Conservation (phyloP, 35 echinoderm and acorn worm species). For the Stichopus chloronotus region DNA sequence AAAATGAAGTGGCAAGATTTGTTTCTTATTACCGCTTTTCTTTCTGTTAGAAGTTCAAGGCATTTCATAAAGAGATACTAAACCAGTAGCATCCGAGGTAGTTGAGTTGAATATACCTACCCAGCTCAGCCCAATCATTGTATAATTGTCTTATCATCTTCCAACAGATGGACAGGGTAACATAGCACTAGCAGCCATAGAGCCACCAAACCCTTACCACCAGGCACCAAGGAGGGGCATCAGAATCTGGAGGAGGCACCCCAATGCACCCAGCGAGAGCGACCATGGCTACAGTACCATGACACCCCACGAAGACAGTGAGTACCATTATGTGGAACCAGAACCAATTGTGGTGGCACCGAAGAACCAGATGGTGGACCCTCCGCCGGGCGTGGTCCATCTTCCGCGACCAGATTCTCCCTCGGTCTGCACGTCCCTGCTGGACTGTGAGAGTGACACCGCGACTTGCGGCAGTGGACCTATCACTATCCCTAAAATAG, state of each 20-base stretch:
- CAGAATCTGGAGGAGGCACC: slow-evolving; percentile 84
- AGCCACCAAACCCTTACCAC: slow-evolving; percentile 93
- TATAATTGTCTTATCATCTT: slow-evolving; percentile 3
- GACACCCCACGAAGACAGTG: slow-evolving; percentile 99
- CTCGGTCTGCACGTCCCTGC: slow-evolving; percentile 18
- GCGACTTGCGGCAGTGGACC: slow-evolving; percentile 63
- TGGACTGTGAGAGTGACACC: slow-evolving; percentile 46
- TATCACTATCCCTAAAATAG: slow-evolving; percentile 72
- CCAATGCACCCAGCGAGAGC: slow-evolving; percentile 88
- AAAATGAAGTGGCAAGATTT: too few relatives aligned
- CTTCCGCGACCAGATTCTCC: slow-evolving; percentile 25
- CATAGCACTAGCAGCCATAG: slow-evolving; percentile 86
- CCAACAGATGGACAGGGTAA: slow-evolving; percentile 86
- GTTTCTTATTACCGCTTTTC: too few relatives aligned
- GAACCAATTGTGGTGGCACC: slow-evolving; percentile 74
- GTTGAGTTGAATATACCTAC: too few relatives aligned
- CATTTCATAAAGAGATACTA: too few relatives aligned
- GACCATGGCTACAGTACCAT: slow-evolving; percentile 99
- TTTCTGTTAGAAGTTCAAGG: too few relatives aligned
- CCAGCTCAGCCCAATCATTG: neutral
- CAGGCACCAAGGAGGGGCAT: slow-evolving; percentile 77
- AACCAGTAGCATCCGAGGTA: too few relatives aligned
- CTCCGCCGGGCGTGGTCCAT: slow-evolving; percentile 40
- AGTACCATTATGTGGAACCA: slow-evolving; percentile 96
- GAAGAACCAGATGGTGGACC: slow-evolving; percentile 46